Evolutionary conservation across 2,888 invertebrate genomes (phyloP), one percentile per base, ranked within the genome.

Genomic region (Desoria tigrina): DNA sequence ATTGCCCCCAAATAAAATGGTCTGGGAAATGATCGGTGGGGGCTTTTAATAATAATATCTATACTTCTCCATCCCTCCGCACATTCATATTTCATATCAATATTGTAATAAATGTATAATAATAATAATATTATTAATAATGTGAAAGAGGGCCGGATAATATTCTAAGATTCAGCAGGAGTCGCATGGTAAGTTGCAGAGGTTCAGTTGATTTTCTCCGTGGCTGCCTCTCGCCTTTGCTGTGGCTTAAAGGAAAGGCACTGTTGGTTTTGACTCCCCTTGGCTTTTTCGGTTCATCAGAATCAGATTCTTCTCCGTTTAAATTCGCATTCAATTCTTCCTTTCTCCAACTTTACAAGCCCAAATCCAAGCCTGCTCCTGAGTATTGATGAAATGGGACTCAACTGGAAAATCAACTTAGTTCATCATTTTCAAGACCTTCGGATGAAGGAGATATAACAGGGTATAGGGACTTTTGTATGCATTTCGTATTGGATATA

Each of bases 381-480:
- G 28, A 16, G 27, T 42, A 21, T 21, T 42, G 42, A 42, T 57
- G 26, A 39, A 56, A 56, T 56, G 61, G 51, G 50, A 61, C 56
- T 65, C 61, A 49, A 51, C 58, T 60, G 65, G 61, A 66, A 66
- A 66, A 66, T 66, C 65, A 66, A 66, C 65, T 66, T 58, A 65
- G 55, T 55, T 53, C 57, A 42, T 60, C 54, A 39, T 60, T 45
- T 45, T 60, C 39, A 49, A 56, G 50, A 49, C 56, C 28, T 49
- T 45, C 49, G 42, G 56, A 16, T 45, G 32, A 32, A 11, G n/a
- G 45, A 45, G 16, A 45, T 45, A 11, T 45, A 4, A 9, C 45
- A n/a, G n/a, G n/a, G 45, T 9, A 6, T 45, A 45, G 4, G n/a
- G 4, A 18, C 45, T 18, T 45, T 45, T n/a, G 9, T 45, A 21